Evolutionary conservation across 2,113 vertebrate genomes (phyloP).

Genomic region (Labeo catla): DNA sequence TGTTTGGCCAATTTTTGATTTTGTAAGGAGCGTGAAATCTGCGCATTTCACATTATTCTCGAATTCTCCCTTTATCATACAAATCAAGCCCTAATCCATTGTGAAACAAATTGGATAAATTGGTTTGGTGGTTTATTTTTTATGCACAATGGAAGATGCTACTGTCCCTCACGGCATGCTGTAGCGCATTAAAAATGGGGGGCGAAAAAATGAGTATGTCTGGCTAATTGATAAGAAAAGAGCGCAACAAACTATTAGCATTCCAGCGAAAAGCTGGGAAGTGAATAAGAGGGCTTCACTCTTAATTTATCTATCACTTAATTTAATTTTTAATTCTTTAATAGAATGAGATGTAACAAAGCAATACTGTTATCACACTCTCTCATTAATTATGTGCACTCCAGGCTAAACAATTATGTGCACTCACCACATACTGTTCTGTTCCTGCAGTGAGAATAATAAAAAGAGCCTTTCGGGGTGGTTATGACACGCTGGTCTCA

Average conservation of each 20-base stretch:
- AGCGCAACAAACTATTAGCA: slow-evolving; percentile 54
- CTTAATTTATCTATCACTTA: slow-evolving; percentile 56
- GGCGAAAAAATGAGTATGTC: slow-evolving; percentile 63
- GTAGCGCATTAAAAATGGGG: slow-evolving; percentile 66
- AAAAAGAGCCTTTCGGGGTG: slow-evolving; percentile 65
- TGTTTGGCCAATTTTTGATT: slow-evolving; percentile 39
- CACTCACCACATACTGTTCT: slow-evolving; percentile 55
- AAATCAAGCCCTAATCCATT: slow-evolving; percentile 70
- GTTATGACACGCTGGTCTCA: slow-evolving; percentile 58
- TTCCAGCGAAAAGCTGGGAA: slow-evolving; percentile 61
- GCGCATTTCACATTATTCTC: slow-evolving; percentile 55
- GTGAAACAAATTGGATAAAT: slow-evolving; percentile 70
- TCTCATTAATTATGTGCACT: slow-evolving; percentile 69
- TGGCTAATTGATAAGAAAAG: slow-evolving; percentile 77
- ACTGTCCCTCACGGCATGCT: slow-evolving; percentile 67
- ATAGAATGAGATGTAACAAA: slow-evolving; percentile 63
- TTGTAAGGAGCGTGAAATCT: slow-evolving; percentile 56
- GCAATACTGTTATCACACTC: slow-evolving; percentile 66
- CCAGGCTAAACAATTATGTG: slow-evolving; percentile 65
- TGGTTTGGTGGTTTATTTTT: slow-evolving; percentile 64
- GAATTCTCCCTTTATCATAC: slow-evolving; percentile 61
- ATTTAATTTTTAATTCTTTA: slow-evolving; percentile 63
- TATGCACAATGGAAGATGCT: slow-evolving; percentile 58
- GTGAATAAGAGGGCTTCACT: slow-evolving; percentile 45
- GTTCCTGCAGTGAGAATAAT: slow-evolving; percentile 60